Evolutionary conservation across 2,888 invertebrate species (phyloP).

Genomic region (Cephalotes varians): DNA sequence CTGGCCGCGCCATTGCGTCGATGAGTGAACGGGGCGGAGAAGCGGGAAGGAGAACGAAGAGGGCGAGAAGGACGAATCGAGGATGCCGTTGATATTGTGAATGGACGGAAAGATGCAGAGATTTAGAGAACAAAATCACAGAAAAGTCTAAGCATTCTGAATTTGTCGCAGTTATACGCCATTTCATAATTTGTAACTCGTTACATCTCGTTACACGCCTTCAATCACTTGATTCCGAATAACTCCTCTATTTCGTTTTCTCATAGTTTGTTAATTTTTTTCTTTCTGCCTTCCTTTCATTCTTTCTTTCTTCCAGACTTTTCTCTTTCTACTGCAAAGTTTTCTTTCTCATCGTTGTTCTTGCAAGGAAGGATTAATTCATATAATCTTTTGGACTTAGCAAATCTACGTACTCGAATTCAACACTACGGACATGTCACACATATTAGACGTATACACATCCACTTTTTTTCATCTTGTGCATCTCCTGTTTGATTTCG

Average conservation of each 20-base stretch:
- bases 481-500: too few relatives aligned
- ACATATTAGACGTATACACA: too few relatives aligned
- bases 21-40: constrained; percentile 25
- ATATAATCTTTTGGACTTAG: too few relatives aligned
- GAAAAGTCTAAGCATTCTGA: constrained; percentile 12
- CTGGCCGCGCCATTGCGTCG: constrained; percentile 69
- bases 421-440: too few relatives aligned
- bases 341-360: constrained; percentile 30
- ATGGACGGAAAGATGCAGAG: constrained; percentile 52
- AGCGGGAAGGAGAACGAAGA: constrained; percentile 39
- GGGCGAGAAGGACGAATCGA: constrained; percentile 66
- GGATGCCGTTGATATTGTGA: constrained; percentile 44
- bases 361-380: too few relatives aligned
- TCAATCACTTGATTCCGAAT: not conserved
- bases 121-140: constrained; percentile 63
- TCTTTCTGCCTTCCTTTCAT: constrained; percentile 46
- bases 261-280: constrained; percentile 37
- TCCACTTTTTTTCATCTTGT: too few relatives aligned
- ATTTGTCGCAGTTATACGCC: constrained; percentile 23
- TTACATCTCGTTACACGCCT: constrained; percentile 1
- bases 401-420: too few relatives aligned
- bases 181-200: not conserved
- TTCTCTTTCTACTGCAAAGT: constrained; percentile 9
- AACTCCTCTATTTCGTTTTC: constrained; percentile 16
- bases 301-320: constrained; percentile 10